A percentile compares a stretch with the other conserved stretches of the same genome.
Evolutionary conservation across 2,113 vertebrate genomes (phyloP).

Genomic region (Actenoides hombroni): DNA sequence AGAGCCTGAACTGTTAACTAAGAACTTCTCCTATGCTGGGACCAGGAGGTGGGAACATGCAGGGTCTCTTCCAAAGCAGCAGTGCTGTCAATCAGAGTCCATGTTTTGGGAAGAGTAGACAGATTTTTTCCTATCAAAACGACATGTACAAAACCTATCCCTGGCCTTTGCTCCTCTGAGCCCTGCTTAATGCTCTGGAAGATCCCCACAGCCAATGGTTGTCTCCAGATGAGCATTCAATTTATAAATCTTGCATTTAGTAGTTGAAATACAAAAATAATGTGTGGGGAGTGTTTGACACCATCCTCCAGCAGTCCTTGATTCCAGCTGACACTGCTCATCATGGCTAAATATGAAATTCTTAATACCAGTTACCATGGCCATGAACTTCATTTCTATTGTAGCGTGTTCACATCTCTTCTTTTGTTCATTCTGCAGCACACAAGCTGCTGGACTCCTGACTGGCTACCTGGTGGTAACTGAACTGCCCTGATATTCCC

Average conservation of each 20-base stretch:
- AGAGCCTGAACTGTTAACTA: accelerated
- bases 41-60: not conserved
- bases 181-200: not conserved
- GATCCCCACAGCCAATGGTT: not conserved
- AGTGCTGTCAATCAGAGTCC: not conserved
- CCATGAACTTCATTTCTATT: conserved; percentile 26
- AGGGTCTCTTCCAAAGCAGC: not conserved
- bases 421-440: conserved; percentile 7
- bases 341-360: not conserved
- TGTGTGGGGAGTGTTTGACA: not conserved
- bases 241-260: not conserved
- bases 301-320: not conserved
- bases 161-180: not conserved
- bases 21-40: not conserved
- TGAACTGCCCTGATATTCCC: not conserved
- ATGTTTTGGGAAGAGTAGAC: not conserved
- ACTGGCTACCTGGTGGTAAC: not conserved
- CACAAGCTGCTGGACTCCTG: not conserved
- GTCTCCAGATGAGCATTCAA: not conserved
- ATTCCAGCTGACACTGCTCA: not conserved
- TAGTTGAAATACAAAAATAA: not conserved
- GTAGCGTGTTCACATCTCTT: not conserved
- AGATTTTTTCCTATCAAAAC: not conserved
- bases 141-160: not conserved
- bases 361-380: not conserved